Conservation (phyloP, 30 jellyfish, hydroid and myxozoan species). For the Chironex yamaguchii region DNA sequence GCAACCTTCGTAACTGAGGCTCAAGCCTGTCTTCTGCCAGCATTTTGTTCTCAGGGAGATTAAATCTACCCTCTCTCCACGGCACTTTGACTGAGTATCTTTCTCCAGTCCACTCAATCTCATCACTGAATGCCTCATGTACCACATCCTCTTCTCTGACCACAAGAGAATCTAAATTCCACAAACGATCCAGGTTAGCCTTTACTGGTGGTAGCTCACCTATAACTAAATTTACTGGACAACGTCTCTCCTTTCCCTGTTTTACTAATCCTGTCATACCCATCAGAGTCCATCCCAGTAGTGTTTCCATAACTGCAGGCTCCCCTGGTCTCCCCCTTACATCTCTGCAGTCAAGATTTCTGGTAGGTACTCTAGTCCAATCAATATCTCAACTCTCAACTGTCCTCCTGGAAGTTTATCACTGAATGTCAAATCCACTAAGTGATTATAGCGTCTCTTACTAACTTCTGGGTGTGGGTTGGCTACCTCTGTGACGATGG, state of each 20-base stretch:
- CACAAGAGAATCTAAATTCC: constrained; percentile 3
- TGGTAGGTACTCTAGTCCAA: no score
- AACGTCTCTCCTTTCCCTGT: constrained; percentile 1
- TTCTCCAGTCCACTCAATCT: constrained; percentile 26
- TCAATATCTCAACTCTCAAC: no score
- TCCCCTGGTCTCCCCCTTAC: no score
- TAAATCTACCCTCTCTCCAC: constrained; percentile 30
- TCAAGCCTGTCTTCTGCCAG: constrained; percentile 1
- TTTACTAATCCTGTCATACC: constrained; percentile 3
- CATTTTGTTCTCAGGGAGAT: constrained; percentile 41
- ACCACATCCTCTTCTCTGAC: constrained; percentile 22
- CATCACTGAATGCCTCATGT: constrained; percentile 26
- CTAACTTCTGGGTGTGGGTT: no score
- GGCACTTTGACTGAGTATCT: constrained; percentile 48
- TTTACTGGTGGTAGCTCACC: background rate
- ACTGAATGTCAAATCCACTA: no score
- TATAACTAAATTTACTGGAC: constrained; percentile 14
- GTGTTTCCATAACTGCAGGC: constrained; percentile 44
- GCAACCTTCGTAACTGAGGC: constrained; percentile 1
- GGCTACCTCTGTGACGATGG: no score
- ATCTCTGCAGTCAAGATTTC: no score
- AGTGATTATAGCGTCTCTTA: no score
- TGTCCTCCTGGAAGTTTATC: no score
- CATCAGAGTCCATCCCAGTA: constrained; percentile 46
- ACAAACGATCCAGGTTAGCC: background rate